Conservation (phyloP, 2,797 vertebrate genomes). For the Semaprochilodus insignis region DNA sequence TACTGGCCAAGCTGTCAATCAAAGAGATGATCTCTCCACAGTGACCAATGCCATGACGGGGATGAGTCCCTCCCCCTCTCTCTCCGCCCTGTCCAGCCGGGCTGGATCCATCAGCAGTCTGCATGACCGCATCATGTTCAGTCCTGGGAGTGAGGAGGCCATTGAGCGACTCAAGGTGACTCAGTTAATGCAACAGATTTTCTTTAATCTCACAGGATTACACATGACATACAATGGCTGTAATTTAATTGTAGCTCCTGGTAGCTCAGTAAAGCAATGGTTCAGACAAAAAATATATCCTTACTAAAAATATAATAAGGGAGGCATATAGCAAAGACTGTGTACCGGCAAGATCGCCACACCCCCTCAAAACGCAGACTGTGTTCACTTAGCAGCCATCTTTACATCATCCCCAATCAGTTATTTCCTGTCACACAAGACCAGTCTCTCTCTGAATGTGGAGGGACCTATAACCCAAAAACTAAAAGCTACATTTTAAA, state of each 20-base stretch:
- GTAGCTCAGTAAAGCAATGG: no score
- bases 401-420: no score
- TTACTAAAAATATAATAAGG: no score
- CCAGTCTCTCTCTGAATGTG: no score
- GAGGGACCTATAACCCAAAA: no score
- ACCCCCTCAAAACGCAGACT: no score
- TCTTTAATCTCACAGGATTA: background rate
- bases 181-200: background rate
- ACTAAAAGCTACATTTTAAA: no score
- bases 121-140: constrained; percentile 95
- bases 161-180: constrained; percentile 96
- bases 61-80: constrained; percentile 95
- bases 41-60: constrained; percentile 96
- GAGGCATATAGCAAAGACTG: no score
- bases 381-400: no score
- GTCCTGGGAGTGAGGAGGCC: constrained; percentile 94
- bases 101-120: constrained; percentile 94
- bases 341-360: no score
- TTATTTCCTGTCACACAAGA: no score
- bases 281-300: no score
- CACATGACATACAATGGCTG: background rate
- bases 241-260: background rate
- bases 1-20: constrained; percentile 85
- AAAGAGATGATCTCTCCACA: constrained; percentile 95
- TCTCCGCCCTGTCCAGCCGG: constrained; percentile 92